Evolutionary conservation across 2,113 vertebrate genomes (phyloP), one percentile per base, ranked within the genome.

Genomic region (Anoplopoma fimbria): DNA sequence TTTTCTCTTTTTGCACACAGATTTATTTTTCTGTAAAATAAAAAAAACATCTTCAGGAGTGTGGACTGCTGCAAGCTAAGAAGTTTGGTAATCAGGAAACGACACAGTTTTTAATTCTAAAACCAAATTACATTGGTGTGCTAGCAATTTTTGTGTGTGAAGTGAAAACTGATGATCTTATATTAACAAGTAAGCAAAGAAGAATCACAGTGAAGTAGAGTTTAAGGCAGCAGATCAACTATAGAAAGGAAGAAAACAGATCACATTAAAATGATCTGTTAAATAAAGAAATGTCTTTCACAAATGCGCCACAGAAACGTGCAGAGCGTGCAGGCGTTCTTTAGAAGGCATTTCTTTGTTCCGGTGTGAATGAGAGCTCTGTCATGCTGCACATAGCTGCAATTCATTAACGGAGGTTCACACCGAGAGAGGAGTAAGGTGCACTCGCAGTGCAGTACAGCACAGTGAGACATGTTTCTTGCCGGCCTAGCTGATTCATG

Each of bases 301-400:
- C 19, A 21, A 63, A 40, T 6, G 21, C 1, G 2, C 8, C 1
- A 1, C 17, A 21, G 42, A 69, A 57, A 38, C 51, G 57, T 31
- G 55, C 74, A 13, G 53, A n/a, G 40, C 8, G 19, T 65, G 68
- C 33, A 12, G 17, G 21, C 1, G 55, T 70, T 74, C 63, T 71
- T 29, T 60, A 23, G 23, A 33, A n/a, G 51, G 65, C 45, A 45
- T 53, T 69, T 51, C 42, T 82, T 73, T 69, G 45, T 82, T 82
- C 55, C 17, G 40, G 23, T 57, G 62, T 49, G 21, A 81, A 53
- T 40, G 27, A 27, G 42, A 72, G 61, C 76, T 65, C 78, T 12
- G n/a, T 29, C 17, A 21, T 75, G 70, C 65, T 58, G 67, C 64
- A 77, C 25, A 62, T 33, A 51, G 51, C 55, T 34, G 23, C 45